Conservation (phyloP, 2,797 vertebrate species). For the Hypotaenidia philippensis region DNA sequence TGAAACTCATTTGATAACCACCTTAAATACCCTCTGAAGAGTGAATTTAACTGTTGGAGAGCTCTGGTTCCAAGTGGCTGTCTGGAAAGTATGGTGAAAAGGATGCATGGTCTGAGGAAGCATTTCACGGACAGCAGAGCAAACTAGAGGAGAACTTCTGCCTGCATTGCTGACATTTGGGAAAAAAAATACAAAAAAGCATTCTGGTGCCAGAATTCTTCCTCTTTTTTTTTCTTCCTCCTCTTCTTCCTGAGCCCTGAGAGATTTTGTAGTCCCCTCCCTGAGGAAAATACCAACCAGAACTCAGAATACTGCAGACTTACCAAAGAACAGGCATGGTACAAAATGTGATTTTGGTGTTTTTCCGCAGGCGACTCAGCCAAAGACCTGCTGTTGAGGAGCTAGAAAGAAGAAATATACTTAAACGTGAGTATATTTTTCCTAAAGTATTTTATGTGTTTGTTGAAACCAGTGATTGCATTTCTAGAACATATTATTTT, state of each 20-base stretch:
- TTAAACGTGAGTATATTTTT: slow-evolving; percentile 91
- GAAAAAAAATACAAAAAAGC: not conserved
- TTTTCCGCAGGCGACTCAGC: slow-evolving; percentile 98
- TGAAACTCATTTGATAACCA: not conserved
- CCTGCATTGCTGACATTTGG: slow-evolving; percentile 10
- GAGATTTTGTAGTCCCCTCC: not conserved
- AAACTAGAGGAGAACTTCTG: slow-evolving; percentile 53
- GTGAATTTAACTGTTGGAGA: not conserved
- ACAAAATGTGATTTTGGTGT: slow-evolving; percentile 96
- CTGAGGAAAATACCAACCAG: slow-evolving; percentile 11
- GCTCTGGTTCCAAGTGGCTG: not conserved
- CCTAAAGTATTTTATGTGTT: not conserved
- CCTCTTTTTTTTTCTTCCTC: not conserved
- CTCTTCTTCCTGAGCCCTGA: not conserved
- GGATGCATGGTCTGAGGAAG: not conserved
- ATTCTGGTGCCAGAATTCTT: not conserved
- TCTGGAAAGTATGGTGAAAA: not conserved
- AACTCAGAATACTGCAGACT: slow-evolving; percentile 33
- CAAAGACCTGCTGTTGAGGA: slow-evolving; percentile 97
- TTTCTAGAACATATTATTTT: not conserved
- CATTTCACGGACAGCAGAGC: not conserved
- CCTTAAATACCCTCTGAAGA: not conserved
- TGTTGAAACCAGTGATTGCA: not conserved
- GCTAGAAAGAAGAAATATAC: slow-evolving; percentile 96
- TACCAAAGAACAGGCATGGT: slow-evolving; percentile 84